These are phyloP conservation scores for Atlantisia rogersi DNA, from an alignment of 2,113 vertebrate species.

Conservation along the genomic window DNA sequence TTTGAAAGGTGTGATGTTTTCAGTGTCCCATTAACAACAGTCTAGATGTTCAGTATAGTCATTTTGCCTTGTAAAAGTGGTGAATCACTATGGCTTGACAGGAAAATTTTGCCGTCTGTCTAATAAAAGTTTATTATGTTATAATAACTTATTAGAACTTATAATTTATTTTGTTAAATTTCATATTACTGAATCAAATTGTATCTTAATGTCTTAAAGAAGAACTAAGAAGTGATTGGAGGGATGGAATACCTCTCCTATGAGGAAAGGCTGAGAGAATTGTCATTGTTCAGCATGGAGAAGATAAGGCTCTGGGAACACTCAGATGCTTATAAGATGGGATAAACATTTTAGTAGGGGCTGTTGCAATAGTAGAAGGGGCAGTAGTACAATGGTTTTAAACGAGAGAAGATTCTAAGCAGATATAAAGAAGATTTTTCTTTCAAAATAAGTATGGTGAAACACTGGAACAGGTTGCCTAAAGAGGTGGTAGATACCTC, in stretches of 20 bases:
- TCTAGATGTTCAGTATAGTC: not conserved
- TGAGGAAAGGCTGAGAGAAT: not conserved
- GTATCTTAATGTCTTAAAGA: not conserved
- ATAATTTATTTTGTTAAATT: not conserved
- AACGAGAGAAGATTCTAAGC: not conserved
- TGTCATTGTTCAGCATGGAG: not conserved
- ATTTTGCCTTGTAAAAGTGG: not conserved
- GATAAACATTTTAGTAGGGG: not conserved
- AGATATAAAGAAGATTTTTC: not conserved
- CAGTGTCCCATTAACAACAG: not conserved
- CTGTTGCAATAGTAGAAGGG: fast-evolving
- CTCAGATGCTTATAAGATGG: not conserved
- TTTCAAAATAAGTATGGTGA: not conserved
- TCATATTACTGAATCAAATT: not conserved
- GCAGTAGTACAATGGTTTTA: not conserved
- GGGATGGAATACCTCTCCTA: not conserved
- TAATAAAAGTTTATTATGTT: not conserved
- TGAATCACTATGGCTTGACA: not conserved
- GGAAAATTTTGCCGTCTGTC: not conserved
- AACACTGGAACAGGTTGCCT: not conserved
- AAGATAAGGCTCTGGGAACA: not conserved
- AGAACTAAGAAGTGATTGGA: not conserved
- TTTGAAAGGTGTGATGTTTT: not conserved
- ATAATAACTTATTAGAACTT: too few relatives aligned
- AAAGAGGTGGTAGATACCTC: not conserved